Evolutionary conservation across 1,140 invertebrate genomes (phyloP), one percentile per base, ranked within the genome.

Genomic region (Bombus confusus): DNA sequence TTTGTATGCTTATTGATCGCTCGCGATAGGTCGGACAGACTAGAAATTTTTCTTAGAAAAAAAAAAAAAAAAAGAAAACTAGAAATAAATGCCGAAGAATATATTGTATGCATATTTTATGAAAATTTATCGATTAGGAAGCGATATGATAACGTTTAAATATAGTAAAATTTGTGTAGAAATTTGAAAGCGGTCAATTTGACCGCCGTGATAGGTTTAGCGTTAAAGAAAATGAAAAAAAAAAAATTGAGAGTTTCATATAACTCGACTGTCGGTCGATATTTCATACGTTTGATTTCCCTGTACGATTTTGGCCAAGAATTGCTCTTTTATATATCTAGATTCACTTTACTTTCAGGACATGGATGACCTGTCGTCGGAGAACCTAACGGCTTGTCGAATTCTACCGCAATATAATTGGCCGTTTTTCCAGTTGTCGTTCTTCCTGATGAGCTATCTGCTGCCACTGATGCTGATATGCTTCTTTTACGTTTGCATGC

Each of bases 401-500:
- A 93, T 96, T 62, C 89, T 93, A 12, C 84, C 87, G 0, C 86
- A 94, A 4, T 91, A 91, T 28, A 91, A 94, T 80, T 94, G 94
- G 93, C 91, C 88, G 4, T 59, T 93, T 57, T 96, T 95, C 57
- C 97, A 98, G 95, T 96, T 98, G 90, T 96, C 97, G 25, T 98
- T 98, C 94, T 98, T 98, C 93, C 94, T 98, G 39, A 97, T 97
- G n/a, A 98, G 98, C 28, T 98, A 98, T 94, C 97, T 98, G 84
- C 96, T 98, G 72, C 98, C 98, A 1, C 94, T 98, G 94, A 96
- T 97, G n/a, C 95, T 99, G 86, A 99, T 99, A 91, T 97, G 97
- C 92, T 96, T 98, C 69, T 96, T 99, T 68, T 99, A 99, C 94
- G 96, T 99, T 92, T 96, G 98, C 87, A 98, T 99, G 98, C 95